Evolutionary conservation across 92 coral and sea anemone genomes (phyloP), one percentile per base, ranked within the genome.

Genomic region (Palythoa grandiflora): DNA sequence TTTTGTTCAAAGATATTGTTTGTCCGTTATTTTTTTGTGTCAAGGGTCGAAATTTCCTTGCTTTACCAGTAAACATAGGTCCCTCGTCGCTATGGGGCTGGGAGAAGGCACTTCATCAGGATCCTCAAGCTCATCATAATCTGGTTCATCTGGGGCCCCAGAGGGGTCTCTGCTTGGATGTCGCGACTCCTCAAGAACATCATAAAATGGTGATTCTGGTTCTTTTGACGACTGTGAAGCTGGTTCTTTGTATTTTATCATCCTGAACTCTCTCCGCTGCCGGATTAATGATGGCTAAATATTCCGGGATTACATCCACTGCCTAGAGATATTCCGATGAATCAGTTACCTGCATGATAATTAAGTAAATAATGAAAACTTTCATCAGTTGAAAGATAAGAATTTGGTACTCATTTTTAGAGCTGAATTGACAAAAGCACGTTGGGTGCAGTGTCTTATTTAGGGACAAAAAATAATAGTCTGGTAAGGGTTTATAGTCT

Each of bases 51-150:
- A n/a, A n/a, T n/a, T n/a, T n/a, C n/a, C n/a, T n/a, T n/a, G n/a
- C n/a, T n/a, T n/a, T n/a, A n/a, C n/a, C n/a, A n/a, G n/a, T n/a
- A n/a, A n/a, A n/a, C n/a, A n/a, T n/a, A n/a, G n/a, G n/a, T n/a
- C n/a, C n/a, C n/a, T n/a, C n/a, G 66, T 50, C 12, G 20, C 12
- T 20, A 28, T 47, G 35, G 86, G 71, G 86, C 86, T 66, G 39
- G 86, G 63, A 81, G 44, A 47, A 2, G 75, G 65, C 52, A 17
- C 35, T 66, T 35, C 19, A 63, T 66, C 16, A 65, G 86, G 86
- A 1, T 53, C 86, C 65, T 81, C 86, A 12, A 81, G 75, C 28
- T 63, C 86, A 81, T 81, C 86, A 66, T 81, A 81, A 44, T 81
- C 86, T 1, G 86, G 86, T 14, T 81, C 86, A 66, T 65, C 61